These are phyloP conservation scores for Cyphomyrus discorhynchus DNA, from an alignment of 2,113 vertebrate genomes.

Conservation along the genomic window DNA sequence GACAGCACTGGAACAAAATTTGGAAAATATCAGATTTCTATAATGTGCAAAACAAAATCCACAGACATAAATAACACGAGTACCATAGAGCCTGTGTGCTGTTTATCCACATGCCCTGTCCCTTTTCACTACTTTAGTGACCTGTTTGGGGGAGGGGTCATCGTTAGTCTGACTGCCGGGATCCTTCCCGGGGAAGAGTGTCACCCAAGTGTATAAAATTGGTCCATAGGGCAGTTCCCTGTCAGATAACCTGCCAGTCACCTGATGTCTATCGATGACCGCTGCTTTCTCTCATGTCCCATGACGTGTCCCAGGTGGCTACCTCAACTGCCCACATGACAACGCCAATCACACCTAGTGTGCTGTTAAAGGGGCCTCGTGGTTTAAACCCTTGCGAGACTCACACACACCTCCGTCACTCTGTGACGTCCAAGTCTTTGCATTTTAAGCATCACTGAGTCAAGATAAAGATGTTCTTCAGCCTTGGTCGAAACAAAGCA, in stretches of 20 bases:
- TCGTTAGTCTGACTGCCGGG: background rate
- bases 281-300: background rate
- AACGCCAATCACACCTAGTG: background rate
- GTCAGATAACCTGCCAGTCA: background rate
- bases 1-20: background rate
- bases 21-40: background rate
- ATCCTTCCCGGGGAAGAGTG: background rate
- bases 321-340: background rate
- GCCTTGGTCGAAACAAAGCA: background rate
- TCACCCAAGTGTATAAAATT: background rate
- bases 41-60: background rate
- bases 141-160: background rate
- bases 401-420: background rate
- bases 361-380: background rate
- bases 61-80: background rate
- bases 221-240: background rate
- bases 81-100: background rate
- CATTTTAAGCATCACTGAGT: background rate
- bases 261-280: background rate
- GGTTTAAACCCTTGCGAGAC: background rate
- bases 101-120: background rate
- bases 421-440: background rate
- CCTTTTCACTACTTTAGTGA: background rate
- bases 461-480: background rate
- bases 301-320: background rate